Conservation (phyloP, 2,113 vertebrate genomes). For the Oenanthe oenanthe region DNA sequence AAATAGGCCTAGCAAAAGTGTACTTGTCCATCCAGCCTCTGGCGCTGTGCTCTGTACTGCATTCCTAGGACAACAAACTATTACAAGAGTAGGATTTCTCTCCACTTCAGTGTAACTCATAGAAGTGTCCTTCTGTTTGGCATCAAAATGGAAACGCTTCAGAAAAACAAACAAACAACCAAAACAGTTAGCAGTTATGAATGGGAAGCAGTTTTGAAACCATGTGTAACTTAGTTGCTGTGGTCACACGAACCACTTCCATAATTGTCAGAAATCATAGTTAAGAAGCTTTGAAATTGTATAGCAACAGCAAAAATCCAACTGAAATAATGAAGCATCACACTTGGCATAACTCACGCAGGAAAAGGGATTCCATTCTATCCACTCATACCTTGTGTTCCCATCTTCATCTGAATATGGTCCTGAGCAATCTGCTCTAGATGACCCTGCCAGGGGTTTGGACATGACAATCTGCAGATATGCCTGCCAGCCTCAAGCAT, state of each 20-base stretch:
- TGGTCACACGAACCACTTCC: rapidly evolving
- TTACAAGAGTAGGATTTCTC: not conserved
- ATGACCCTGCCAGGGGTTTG: not conserved
- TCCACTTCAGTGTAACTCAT: rapidly evolving
- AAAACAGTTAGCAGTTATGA: not conserved
- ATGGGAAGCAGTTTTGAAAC: not conserved
- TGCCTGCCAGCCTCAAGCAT: not conserved
- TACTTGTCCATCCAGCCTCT: not conserved
- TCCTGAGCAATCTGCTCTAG: not conserved
- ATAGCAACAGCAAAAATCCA: not conserved
- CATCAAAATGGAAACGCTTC: not conserved
- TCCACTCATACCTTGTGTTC: not conserved
- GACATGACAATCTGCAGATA: not conserved
- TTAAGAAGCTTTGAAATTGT: not conserved
- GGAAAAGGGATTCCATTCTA: not conserved
- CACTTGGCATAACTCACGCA: rapidly evolving
- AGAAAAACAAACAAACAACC: not conserved
- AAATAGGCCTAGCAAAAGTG: not conserved
- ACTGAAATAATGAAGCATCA: rapidly evolving
- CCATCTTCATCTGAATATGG: not conserved
- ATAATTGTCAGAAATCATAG: not conserved
- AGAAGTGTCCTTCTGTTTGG: not conserved
- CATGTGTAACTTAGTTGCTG: not conserved
- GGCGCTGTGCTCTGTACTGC: not conserved
- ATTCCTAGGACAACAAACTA: not conserved